Evolutionary conservation across 2,113 vertebrate genomes (phyloP), one percentile per base, ranked within the genome.

Genomic region (Psammodynastes pulverulentus): DNA sequence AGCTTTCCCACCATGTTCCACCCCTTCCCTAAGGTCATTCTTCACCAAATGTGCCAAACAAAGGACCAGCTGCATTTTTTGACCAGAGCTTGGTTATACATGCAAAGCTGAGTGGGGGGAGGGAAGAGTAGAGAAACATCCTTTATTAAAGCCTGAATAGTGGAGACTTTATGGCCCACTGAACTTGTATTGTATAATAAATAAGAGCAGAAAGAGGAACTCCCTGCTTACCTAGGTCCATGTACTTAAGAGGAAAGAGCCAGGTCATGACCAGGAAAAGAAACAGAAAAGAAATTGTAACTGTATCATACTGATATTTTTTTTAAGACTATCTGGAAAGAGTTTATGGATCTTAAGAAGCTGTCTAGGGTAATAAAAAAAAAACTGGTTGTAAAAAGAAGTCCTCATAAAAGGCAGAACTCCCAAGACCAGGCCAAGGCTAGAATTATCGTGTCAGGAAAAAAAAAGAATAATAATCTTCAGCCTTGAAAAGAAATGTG

Each of bases 81-180:
- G 92, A 53, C 91, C 91, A 8, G 10, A 85, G 89, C n/a, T 0
- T 91, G 94, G 90, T 93, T 96, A 88, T 91, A 72, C 87, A 92
- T 0, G 0, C 46, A 92, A 89, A 92, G 94, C 94, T 94, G 52
- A 53, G 93, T 88, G 88, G 95, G 94, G 95, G 94, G 93, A 86
- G 93, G 94, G 54, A 94, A 95, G 95, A 96, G 89, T 86, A 86
- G 79, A 95, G 26, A 86, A 94, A 96, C 94, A 97, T 96, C 95
- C 95, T 96, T 97, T 96, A 97, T 97, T 97, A 95, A 97, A 96
- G 91, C 56, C 91, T 0, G 93, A 96, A 96, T 97, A 96, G 96
- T 95, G 95, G 95, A 94, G 95, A 95, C 95, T 95, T 97, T 96
- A 96, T 96, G 96, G 95, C 95, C 95, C 95, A 95, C 94, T 95